These are phyloP conservation scores for Forficula auricularia DNA, from an alignment of 1,140 invertebrate genomes.

Conservation along the genomic window DNA sequence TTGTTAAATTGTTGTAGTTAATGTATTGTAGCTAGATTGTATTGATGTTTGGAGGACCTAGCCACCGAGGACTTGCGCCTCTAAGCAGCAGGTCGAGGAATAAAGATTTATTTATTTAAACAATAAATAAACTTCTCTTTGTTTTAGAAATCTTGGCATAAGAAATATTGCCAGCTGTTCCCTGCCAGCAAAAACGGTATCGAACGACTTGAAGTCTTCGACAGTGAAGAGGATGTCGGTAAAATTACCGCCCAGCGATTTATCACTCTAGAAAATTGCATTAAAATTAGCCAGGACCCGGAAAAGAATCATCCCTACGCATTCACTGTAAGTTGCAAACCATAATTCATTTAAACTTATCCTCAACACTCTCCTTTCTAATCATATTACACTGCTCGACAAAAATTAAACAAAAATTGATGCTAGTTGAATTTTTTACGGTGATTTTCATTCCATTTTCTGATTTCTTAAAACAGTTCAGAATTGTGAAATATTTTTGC, in stretches of 20 bases:
- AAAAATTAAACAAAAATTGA: not conserved
- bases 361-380: not conserved
- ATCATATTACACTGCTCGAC: not conserved
- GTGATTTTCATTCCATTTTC: not conserved
- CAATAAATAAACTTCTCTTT: slow-evolving; percentile 10
- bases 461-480: no score
- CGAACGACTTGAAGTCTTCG: slow-evolving; percentile 65
- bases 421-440: not conserved
- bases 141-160: slow-evolving; percentile 58
- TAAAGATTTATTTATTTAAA: no score
- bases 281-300: slow-evolving; percentile 51
- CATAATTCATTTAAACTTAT: not conserved
- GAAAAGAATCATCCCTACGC: slow-evolving; percentile 35
- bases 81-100: no score
- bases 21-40: no score
- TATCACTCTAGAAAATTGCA: slow-evolving; percentile 65
- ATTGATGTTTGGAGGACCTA: no score
- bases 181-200: slow-evolving; percentile 67
- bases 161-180: slow-evolving; percentile 56
- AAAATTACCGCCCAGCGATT: slow-evolving; percentile 48
- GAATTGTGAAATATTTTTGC: no score
- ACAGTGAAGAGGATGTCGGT: slow-evolving; percentile 46
- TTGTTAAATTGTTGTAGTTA: no score
- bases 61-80: no score
- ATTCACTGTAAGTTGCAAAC: slow-evolving; percentile 31